phyloP scores from a whole-genome alignment of 2,888 invertebrate species.

The Coenonympha arcania region DNA sequence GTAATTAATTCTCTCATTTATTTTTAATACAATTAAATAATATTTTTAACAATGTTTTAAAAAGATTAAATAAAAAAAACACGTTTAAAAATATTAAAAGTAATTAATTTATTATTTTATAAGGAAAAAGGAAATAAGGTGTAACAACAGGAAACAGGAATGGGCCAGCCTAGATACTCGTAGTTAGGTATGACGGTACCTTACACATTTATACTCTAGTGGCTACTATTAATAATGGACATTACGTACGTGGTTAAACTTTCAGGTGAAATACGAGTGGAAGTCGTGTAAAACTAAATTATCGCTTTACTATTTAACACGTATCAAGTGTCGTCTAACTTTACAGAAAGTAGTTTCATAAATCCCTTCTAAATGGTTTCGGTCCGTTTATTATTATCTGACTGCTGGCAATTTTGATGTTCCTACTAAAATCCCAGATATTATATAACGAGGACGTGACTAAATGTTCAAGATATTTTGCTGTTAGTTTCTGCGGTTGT shows the following conservation, averaged over 20 bases:
- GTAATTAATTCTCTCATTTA: too few relatives aligned
- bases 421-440: conserved; percentile 48
- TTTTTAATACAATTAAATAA: too few relatives aligned
- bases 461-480: conserved; percentile 39
- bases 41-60: too few relatives aligned
- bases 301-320: conserved; percentile 17
- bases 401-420: conserved; percentile 50
- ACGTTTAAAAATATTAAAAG: too few relatives aligned
- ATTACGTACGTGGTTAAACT: neutral
- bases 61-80: too few relatives aligned
- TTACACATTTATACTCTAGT: neutral
- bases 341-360: conserved; percentile 38
- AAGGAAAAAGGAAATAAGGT: too few relatives aligned
- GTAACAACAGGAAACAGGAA: too few relatives aligned
- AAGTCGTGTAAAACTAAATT: conserved; percentile 9
- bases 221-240: neutral
- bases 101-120: too few relatives aligned
- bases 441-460: conserved; percentile 55
- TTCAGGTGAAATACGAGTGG: neutral
- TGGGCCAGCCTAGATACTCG: too few relatives aligned
- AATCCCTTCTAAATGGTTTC: conserved; percentile 46
- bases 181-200: neutral
- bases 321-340: conserved; percentile 25
- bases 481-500: conserved; percentile 41
- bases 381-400: conserved; percentile 53